Percentiles rank a stretch among this genome's conserved stretches.
Evolutionary conservation across 2,797 vertebrate genomes (phyloP).

Genomic region (Microcaecilia unicolor): DNA sequence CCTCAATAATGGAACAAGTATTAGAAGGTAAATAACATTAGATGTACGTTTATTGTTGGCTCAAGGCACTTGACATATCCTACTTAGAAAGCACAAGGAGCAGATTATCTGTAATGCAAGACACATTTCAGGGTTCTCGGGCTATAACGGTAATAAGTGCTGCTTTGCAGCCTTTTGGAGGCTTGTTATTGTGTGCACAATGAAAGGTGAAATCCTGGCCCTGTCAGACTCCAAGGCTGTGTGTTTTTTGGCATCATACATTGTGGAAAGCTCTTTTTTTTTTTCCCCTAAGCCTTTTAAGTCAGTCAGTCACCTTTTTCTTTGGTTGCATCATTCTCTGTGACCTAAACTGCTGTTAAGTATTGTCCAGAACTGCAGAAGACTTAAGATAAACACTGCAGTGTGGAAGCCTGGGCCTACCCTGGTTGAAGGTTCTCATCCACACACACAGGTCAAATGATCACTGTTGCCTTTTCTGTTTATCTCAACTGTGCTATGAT

Average conservation of each 20-base stretch:
- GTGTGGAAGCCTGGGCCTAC: constrained; percentile 18
- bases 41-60: background rate
- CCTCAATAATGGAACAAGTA: background rate
- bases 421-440: constrained; percentile 20
- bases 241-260: constrained; percentile 8
- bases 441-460: constrained; percentile 22
- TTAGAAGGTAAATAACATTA: background rate
- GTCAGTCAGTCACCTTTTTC: background rate
- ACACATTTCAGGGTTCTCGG: background rate
- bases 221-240: background rate
- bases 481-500: too few relatives aligned
- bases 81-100: rapidly evolving
- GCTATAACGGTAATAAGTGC: constrained; percentile 11
- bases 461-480: constrained; percentile 25
- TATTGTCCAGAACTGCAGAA: constrained; percentile 20
- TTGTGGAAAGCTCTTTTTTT: constrained; percentile 8
- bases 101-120: rapidly evolving
- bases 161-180: constrained; percentile 11
- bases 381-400: too few relatives aligned
- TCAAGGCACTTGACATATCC: rapidly evolving
- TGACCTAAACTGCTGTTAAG: constrained; percentile 14
- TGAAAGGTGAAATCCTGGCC: constrained; percentile 11
- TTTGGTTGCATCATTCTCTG: background rate
- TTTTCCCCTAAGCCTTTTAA: background rate
- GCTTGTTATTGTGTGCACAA: background rate